A percentile compares a stretch with the other conserved stretches of the same genome.
Evolutionary conservation across 1,140 invertebrate species (phyloP).

Genomic region (Saccostrea cuccullata): DNA sequence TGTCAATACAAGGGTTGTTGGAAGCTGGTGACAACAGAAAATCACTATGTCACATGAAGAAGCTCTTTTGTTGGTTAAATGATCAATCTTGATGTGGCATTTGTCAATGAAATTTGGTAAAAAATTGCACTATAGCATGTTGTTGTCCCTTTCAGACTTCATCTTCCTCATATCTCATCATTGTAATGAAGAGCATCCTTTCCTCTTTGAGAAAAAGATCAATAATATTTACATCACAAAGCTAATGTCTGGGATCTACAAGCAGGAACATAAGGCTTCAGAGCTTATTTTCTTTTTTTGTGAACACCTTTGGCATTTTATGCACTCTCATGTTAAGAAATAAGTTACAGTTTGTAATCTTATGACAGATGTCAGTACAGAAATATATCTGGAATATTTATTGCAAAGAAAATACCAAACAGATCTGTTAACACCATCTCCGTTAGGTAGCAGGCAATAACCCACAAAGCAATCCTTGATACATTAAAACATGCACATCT

Average conservation of each 20-base stretch:
- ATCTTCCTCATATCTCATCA: background rate
- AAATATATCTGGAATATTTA: background rate
- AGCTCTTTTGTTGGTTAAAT: background rate
- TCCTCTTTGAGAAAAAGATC: background rate
- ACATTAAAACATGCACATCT: slow-evolving; percentile 29
- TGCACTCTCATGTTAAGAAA: background rate
- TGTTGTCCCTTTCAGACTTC: slow-evolving; percentile 1
- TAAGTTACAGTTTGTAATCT: no score
- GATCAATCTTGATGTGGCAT: slow-evolving; percentile 33
- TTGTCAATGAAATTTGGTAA: slow-evolving; percentile 8
- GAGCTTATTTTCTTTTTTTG: background rate
- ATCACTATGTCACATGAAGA: background rate
- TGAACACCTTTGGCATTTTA: background rate
- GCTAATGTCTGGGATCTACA: background rate
- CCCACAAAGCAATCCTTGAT: background rate
- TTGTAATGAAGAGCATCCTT: background rate
- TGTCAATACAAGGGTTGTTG: background rate
- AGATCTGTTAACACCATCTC: slow-evolving; percentile 17
- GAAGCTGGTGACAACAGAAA: background rate
- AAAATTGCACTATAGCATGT: slow-evolving; percentile 20
- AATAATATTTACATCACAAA: slow-evolving; percentile 7
- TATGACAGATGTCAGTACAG: no score
- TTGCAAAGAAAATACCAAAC: background rate
- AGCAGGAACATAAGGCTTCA: background rate
- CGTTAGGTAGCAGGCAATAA: slow-evolving; percentile 11